These are phyloP conservation scores for Chamaea fasciata DNA, from an alignment of 2,113 vertebrate genomes.

Conservation along the genomic window DNA sequence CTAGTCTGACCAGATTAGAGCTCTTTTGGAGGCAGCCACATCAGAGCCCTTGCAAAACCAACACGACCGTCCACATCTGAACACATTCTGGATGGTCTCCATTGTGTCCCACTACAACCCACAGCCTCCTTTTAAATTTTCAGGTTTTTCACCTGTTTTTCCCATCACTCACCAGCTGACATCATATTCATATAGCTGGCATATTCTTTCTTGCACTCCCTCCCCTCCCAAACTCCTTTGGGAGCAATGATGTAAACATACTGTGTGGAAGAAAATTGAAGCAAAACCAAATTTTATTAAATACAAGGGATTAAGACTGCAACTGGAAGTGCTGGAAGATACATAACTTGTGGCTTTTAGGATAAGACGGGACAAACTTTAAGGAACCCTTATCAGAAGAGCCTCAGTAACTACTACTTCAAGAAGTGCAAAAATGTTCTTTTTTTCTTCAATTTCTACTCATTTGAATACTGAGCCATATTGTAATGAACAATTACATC, in stretches of 20 bases:
- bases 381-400: neutral
- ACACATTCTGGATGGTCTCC: fast-evolving
- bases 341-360: neutral
- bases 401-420: neutral
- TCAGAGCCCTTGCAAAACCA: neutral
- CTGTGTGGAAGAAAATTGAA: neutral
- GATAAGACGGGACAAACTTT: neutral
- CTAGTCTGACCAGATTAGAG: neutral
- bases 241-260: neutral
- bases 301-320: neutral
- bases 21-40: neutral
- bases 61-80: neutral
- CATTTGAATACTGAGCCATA: neutral
- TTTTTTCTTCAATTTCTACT: neutral
- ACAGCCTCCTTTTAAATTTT: neutral
- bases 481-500: neutral
- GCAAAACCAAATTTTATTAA: neutral
- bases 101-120: fast-evolving
- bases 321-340: neutral
- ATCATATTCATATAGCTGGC: neutral
- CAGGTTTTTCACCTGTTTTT: neutral
- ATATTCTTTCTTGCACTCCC: neutral
- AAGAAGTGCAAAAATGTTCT: neutral
- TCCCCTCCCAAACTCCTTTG: neutral
- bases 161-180: neutral